Base-by-base conservation (phyloP, 2,113 vertebrate species). In the Okapia johnstoni region DNA sequence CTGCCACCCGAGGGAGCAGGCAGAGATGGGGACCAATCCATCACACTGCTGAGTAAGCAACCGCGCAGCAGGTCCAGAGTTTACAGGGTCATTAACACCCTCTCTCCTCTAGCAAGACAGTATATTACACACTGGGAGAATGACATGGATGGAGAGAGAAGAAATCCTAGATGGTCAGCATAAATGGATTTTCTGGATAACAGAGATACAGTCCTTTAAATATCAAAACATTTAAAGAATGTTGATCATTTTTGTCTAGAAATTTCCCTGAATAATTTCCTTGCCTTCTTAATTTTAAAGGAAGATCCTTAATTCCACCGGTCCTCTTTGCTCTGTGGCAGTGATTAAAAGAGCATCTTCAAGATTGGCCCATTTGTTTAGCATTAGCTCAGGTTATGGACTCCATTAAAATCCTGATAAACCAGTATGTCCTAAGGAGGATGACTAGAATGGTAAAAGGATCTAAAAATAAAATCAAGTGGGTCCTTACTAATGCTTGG, bases 301-400 rank as follows among this genome's bases (percentile, higher is more conserved):
- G 46, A 88, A 23, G 40, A 36, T 50, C 33, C 36, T 94, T 85
- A 66, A 77, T 16, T 46, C 33, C 33, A 21, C 23, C 36, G 58
- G 61, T 30, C 7, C 46, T 92, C 15, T 83, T 91, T 96, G 17
- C n/a, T 77, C 33, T 48, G 17, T 84, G 3, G 16, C 25, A 10
- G 25, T 52, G 90, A 84, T 79, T 89, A 40, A 73, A 94, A 96
- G 86, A 95, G 23, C 40, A 12, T 90, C 54, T 86, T 98, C 33
- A 57, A 85, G 66, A 60, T 21, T 48, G 33, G 8, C 43, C 33
- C 15, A 19, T 55, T 9, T n/a, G 43, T 76, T 89, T 85, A 76
- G 54, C 43, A 61, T 60, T 50, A 40, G 73, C 40, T 88, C 46
- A 70, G 58, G n/a, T 80, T 66, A 60, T 60, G 33, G 77, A 36